A percentile compares a stretch with the other conserved stretches of the same genome.
Evolutionary conservation across 2,888 invertebrate genomes (phyloP).

Genomic region (Deladenus siricidicola): DNA sequence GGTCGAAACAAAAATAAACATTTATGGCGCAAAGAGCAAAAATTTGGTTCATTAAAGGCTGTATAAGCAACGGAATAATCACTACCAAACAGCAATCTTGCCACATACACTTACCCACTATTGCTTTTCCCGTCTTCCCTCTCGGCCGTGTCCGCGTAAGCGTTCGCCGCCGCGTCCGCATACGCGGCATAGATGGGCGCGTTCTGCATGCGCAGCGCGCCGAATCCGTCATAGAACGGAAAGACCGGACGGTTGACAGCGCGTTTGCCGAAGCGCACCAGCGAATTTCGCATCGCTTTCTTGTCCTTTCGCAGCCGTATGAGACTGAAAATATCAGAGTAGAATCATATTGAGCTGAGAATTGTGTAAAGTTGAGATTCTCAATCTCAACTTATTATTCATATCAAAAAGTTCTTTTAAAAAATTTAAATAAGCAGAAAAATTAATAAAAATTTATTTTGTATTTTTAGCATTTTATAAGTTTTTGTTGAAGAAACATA

Average conservation of each 20-base stretch:
- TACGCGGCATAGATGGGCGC: neutral
- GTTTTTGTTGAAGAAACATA: too few relatives aligned
- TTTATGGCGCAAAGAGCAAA: too few relatives aligned
- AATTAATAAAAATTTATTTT: too few relatives aligned
- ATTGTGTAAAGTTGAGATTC: neutral
- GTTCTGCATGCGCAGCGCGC: neutral
- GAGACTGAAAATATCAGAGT: conserved; percentile 1
- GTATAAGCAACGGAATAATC: too few relatives aligned
- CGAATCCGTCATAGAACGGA: neutral
- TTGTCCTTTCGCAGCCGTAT: conserved; percentile 35
- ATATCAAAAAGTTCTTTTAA: too few relatives aligned
- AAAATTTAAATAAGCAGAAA: too few relatives aligned
- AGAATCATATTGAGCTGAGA: neutral
- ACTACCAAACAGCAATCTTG: neutral
- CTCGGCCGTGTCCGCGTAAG: neutral
- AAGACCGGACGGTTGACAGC: conserved; percentile 2
- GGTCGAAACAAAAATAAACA: too few relatives aligned
- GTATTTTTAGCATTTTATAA: too few relatives aligned
- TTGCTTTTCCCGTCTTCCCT: neutral
- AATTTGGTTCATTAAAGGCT: too few relatives aligned
- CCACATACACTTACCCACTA: neutral
- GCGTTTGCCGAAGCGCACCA: conserved; percentile 49
- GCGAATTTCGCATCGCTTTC: conserved; percentile 49
- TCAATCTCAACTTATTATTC: too few relatives aligned
- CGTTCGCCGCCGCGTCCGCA: neutral